phyloP scores from a whole-genome alignment of 1,140 invertebrate species.

The Eubasilissa regina region DNA sequence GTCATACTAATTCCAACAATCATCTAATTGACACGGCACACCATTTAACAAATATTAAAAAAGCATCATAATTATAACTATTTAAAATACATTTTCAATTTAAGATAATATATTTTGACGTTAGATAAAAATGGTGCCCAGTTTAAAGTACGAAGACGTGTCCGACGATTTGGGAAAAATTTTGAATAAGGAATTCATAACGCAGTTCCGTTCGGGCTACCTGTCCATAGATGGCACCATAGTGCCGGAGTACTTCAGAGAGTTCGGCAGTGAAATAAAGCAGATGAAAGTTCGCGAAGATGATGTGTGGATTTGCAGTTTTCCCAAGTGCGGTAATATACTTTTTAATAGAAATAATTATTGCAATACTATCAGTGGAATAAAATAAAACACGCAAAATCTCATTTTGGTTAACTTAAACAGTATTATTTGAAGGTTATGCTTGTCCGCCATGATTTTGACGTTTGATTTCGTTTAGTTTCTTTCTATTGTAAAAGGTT shows the following conservation, averaged over 20 bases:
- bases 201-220: slow-evolving; percentile 54
- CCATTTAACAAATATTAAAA: too few species aligned
- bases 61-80: too few species aligned
- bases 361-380: not conserved
- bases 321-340: slow-evolving; percentile 69
- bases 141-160: slow-evolving; percentile 45
- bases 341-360: not conserved
- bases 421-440: not conserved
- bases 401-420: not conserved
- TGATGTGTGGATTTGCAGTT: slow-evolving; percentile 70
- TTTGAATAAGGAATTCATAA: slow-evolving; percentile 54
- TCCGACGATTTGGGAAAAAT: slow-evolving; percentile 49
- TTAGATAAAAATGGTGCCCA: slow-evolving; percentile 19
- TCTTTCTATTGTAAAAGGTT: not conserved
- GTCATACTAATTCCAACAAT: too few species aligned
- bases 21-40: too few species aligned
- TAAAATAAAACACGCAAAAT: too few species aligned
- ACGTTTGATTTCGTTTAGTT: not conserved
- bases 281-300: slow-evolving; percentile 65
- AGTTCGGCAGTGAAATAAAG: slow-evolving; percentile 55
- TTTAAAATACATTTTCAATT: too few species aligned
- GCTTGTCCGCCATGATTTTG: not conserved
- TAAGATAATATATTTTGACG: too few species aligned
- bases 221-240: slow-evolving; percentile 44
- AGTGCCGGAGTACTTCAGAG: slow-evolving; percentile 54